Evolutionary conservation across 2,113 vertebrate genomes (phyloP), one percentile per base, ranked within the genome.

Genomic region (Silurus meridionalis): DNA sequence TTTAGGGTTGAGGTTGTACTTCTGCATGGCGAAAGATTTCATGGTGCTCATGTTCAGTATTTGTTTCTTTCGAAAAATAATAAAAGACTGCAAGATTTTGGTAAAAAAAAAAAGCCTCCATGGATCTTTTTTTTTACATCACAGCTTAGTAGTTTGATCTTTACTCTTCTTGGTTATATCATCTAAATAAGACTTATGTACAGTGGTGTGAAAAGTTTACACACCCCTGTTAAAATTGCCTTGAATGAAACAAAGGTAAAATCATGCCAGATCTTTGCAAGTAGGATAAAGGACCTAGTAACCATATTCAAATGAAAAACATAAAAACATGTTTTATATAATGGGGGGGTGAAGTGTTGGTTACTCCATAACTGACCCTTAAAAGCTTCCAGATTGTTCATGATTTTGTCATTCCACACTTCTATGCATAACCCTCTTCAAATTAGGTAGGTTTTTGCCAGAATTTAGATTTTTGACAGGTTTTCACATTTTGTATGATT

Each of bases 21-120:
- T 91, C 79, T 92, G 90, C 90, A 91, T 91, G 83, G 77, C 90
- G 90, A 91, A 92, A 89, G 66, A 89, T 80, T 90, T 85, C 74
- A 83, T 64, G 84, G 90, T 91, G 87, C 89, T 94, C 83, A 50
- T 87, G 66, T 86, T 87, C 6, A 25, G 50, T 83, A 89, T 85
- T 79, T 79, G 60, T 85, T 71, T 79, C 17, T 75, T 83, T 67
- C 37, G 63, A n/a, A 55, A 55, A 46, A 69, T 11, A 85, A 75
- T 83, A 72, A 87, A 83, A 67, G 23, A 80, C 82, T 69, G 82
- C 80, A 90, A 60, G 50, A 77, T 87, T 89, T 79, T 85, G 71
- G 37, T 84, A 2, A 37, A 82, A 37, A 23, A 74, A 55, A 61
- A 55, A 14, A 15, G 4, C 8, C 7, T 55, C 25, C 10, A 50